These are phyloP conservation scores for Crocallis elinguaria DNA, from an alignment of 2,888 invertebrate species.

Conservation along the genomic window DNA sequence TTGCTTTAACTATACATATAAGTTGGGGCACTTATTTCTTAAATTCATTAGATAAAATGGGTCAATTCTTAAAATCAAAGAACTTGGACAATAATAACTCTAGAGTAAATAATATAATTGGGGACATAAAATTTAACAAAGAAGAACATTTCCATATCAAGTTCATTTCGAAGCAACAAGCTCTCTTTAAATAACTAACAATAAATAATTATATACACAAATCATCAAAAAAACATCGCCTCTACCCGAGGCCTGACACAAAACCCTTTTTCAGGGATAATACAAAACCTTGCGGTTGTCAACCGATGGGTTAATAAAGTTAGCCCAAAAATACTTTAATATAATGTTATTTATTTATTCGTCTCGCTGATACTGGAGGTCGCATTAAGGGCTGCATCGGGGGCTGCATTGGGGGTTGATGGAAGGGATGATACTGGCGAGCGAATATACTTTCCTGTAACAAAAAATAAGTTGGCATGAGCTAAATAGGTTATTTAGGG, in stretches of 20 bases:
- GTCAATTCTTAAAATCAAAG: too few species aligned
- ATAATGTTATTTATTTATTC: constrained; percentile 28
- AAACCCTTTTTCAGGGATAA: constrained; percentile 42
- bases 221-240: constrained; percentile 58
- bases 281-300: constrained; percentile 55
- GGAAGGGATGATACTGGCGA: constrained; percentile 76
- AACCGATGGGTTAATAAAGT: constrained; percentile 57
- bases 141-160: too few species aligned
- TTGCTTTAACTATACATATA: too few species aligned
- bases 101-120: too few species aligned
- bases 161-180: constrained; percentile 33
- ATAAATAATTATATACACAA: constrained; percentile 43
- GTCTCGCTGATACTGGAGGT: constrained; percentile 15
- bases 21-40: background rate
- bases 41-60: too few species aligned
- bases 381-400: constrained; percentile 42
- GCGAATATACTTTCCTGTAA: constrained; percentile 73
- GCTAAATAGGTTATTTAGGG: too few species aligned
- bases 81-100: too few species aligned
- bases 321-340: constrained; percentile 49
- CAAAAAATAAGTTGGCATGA: constrained; percentile 21
- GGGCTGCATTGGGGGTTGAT: constrained; percentile 74
- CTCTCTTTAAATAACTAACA: constrained; percentile 21
- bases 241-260: constrained; percentile 41
- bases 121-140: too few species aligned